Evolutionary conservation across 2,888 invertebrate genomes (phyloP).

Genomic region (Automeris io): DNA sequence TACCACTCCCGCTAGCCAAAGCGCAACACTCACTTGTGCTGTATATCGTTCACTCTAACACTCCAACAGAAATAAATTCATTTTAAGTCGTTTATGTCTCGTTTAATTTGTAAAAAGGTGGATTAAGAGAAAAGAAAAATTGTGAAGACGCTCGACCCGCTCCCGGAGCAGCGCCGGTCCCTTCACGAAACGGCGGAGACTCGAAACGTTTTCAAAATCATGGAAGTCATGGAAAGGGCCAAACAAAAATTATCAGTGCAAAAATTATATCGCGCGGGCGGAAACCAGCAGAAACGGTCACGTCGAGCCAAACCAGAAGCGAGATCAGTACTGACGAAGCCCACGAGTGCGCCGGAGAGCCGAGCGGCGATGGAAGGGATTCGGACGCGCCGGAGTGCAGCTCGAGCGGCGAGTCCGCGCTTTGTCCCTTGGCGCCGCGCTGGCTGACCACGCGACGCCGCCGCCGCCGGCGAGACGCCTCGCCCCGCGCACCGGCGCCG

Average conservation of each 20-base stretch:
- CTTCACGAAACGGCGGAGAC: not conserved
- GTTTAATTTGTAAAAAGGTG: constrained; percentile 43
- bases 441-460: constrained; percentile 43
- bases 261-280: not conserved
- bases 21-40: too few species aligned
- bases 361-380: constrained; percentile 8
- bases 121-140: constrained; percentile 17
- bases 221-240: not conserved
- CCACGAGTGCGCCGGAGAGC: constrained; percentile 1
- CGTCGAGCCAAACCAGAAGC: not conserved
- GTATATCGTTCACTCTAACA: too few species aligned
- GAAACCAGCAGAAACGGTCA: constrained; percentile 1
- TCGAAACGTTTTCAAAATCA: not conserved
- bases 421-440: constrained; percentile 55
- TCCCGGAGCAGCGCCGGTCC: too few species aligned
- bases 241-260: not conserved
- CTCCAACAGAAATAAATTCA: too few species aligned
- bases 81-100: constrained; percentile 18
- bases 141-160: not conserved
- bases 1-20: not conserved
- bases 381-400: too few species aligned
- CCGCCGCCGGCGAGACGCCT: constrained; percentile 17
- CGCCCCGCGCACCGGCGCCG: constrained; percentile 4
- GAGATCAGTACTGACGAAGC: not conserved
- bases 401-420: constrained; percentile 50